Base-by-base conservation (phyloP, 2,888 invertebrate genomes). In the Pycnomerus fuliginosus region DNA sequence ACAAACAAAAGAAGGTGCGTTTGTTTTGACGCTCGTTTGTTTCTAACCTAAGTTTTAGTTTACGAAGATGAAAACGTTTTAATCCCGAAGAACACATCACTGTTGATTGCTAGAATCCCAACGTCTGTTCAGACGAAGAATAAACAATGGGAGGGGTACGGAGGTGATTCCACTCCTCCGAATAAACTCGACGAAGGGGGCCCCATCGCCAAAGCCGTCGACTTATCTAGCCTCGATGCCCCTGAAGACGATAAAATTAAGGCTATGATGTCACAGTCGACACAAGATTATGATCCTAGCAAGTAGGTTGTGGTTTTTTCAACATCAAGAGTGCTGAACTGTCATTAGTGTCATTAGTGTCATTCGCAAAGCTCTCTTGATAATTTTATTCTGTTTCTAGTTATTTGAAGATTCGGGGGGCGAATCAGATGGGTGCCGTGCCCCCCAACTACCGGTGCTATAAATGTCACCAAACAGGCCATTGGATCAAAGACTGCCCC, bases 401-500 rank as follows among this genome's bases (percentile, higher is more conserved):
- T 69, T 95, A 94, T 73, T 82, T 87, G 71, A 90, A 89, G 75
- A 86, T 91, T 66, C 84, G 89, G 65, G 90, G 90, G 44, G 87
- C 90, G 35, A 87, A 87, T 71, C 92, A 93, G 76, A 82, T 86
- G 60, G 96, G 95, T 16, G 83, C 86, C 58, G 92, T 96, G 13
- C 96, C 96, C 38, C 72, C 86, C n/a, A 86, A 84, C 65, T 99
- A 99, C 73, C 80, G 88, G 32, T 99, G 99, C 73, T 91, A 88
- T 68, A 91, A 91, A 71, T 99, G 99, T 74, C 87, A 91, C 62
- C 88, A 93, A 70, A 82, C 85, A 45, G 99, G 99, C 1, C 99
- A 99, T 74, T 98, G 94, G 93, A 96, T 96, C 55, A 92, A 91
- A 71, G 91, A 95, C 71, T 99, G 99, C 70, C 94, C 95, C 4